phyloP scores from a whole-genome alignment of 2,113 vertebrate species.

The Oryzias curvinotus region DNA sequence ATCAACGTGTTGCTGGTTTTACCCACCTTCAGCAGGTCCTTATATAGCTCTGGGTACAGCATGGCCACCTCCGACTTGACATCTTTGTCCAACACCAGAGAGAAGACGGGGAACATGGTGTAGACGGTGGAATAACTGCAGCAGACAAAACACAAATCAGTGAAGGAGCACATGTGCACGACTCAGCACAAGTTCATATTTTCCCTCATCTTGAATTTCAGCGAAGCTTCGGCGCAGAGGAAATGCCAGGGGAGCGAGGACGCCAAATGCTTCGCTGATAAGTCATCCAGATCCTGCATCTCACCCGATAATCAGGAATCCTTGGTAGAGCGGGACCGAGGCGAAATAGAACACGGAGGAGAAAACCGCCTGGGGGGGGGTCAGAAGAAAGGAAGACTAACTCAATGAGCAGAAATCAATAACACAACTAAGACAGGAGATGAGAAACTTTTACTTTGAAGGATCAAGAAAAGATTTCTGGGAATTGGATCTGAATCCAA shows the following conservation, averaged over 20 bases:
- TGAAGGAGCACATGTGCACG: conserved; percentile 7
- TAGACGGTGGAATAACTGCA: conserved; percentile 94
- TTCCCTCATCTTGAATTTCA: conserved; percentile 44
- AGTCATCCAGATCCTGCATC: conserved; percentile 63
- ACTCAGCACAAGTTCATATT: conserved; percentile 42
- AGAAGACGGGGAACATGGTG: conserved; percentile 99
- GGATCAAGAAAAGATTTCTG: neutral
- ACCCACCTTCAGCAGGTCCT: conserved; percentile 93
- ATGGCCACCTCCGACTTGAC: conserved; percentile 98
- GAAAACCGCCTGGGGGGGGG: conserved; percentile 85
- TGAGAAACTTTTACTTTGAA: conserved; percentile 4
- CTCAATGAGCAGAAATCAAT: neutral
- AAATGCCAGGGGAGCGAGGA: conserved; percentile 61
- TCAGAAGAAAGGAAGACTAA: neutral
- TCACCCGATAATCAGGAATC: conserved; percentile 97
- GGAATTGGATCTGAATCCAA: neutral
- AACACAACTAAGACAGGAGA: neutral
- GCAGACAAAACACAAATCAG: conserved; percentile 16
- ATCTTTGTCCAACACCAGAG: conserved; percentile 96
- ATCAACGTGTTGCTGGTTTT: too few species aligned
- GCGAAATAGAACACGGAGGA: conserved; percentile 98
- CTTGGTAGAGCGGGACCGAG: conserved; percentile 95
- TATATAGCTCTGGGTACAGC: conserved; percentile 97
- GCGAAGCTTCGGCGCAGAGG: conserved; percentile 57
- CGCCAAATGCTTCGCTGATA: conserved; percentile 57